These are phyloP conservation scores for Sebastes hubbsi DNA, from an alignment of 2,797 vertebrate genomes.

Conservation along the genomic window DNA sequence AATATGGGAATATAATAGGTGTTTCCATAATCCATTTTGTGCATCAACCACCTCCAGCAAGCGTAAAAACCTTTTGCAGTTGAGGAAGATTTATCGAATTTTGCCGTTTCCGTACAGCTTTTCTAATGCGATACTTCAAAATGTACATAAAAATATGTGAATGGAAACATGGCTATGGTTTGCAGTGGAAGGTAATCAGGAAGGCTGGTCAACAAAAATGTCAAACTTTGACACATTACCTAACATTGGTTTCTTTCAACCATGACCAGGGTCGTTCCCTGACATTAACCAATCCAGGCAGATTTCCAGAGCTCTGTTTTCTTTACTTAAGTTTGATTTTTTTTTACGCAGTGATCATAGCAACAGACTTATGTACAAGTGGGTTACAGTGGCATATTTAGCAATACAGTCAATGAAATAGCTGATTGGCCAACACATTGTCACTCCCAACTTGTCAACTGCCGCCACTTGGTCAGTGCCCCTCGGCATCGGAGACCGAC, in stretches of 20 bases:
- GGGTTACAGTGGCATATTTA: not conserved
- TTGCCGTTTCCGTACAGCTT: too few relatives aligned
- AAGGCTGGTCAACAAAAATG: not conserved
- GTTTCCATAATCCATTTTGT: too few relatives aligned
- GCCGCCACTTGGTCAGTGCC: too few relatives aligned
- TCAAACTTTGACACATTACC: not conserved
- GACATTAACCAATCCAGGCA: not conserved
- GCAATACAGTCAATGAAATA: not conserved
- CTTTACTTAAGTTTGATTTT: not conserved
- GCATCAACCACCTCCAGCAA: too few relatives aligned
- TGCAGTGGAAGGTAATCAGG: not conserved
- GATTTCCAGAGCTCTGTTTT: not conserved
- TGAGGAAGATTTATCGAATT: too few relatives aligned
- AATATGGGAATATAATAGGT: too few relatives aligned
- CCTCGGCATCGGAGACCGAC: too few relatives aligned
- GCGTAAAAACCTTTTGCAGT: too few relatives aligned
- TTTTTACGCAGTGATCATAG: not conserved
- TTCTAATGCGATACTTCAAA: too few relatives aligned
- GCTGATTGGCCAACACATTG: not conserved
- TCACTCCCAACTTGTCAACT: too few relatives aligned
- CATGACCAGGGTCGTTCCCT: not conserved
- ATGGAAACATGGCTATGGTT: not conserved
- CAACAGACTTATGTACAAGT: not conserved
- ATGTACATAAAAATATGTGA: too few relatives aligned
- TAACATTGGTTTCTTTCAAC: not conserved